These are phyloP conservation scores for Nomada lathburiana DNA, from an alignment of 2,888 invertebrate genomes.

Conservation along the genomic window DNA sequence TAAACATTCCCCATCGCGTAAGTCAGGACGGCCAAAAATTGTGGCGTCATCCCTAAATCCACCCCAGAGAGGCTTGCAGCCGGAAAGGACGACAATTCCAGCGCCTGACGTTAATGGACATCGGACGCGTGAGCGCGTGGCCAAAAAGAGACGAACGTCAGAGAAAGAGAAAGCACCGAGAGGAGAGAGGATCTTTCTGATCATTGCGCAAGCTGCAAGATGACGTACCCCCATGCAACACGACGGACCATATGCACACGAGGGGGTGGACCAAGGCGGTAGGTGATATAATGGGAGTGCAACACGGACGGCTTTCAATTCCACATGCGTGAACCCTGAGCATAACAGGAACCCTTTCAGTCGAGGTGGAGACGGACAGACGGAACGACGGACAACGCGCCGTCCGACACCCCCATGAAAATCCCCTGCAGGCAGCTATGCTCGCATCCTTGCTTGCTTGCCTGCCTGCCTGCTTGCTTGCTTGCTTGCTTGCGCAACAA, in stretches of 20 bases:
- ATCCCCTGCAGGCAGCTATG: constrained; percentile 69
- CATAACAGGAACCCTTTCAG: constrained; percentile 79
- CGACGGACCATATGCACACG: constrained; percentile 75
- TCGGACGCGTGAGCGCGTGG: constrained; percentile 25
- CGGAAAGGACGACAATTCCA: constrained; percentile 11
- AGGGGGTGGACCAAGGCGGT: constrained; percentile 79
- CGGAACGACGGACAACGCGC: constrained; percentile 57
- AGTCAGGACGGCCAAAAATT: constrained; percentile 7
- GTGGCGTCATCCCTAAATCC: constrained; percentile 35
- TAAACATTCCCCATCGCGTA: constrained; percentile 32
- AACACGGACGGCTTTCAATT: constrained; percentile 74
- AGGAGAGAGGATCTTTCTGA: constrained; percentile 54
- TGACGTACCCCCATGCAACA: constrained; percentile 73
- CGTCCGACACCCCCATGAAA: constrained; percentile 76
- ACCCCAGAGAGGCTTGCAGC: constrained; percentile 1
- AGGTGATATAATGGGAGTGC: constrained; percentile 78
- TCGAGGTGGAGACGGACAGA: constrained; percentile 71
- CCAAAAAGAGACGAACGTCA: background rate
- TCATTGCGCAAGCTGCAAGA: constrained; percentile 80
- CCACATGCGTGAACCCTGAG: constrained; percentile 77
- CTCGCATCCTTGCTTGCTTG: constrained; percentile 70
- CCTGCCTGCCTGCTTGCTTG: constrained; percentile 43
- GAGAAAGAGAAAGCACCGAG: constrained; percentile 12
- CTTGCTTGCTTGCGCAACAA: constrained; percentile 80
- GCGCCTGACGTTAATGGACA: constrained; percentile 58